Evolutionary conservation across 2,113 vertebrate genomes (phyloP).

Genomic region (Oncorhynchus clarkii): DNA sequence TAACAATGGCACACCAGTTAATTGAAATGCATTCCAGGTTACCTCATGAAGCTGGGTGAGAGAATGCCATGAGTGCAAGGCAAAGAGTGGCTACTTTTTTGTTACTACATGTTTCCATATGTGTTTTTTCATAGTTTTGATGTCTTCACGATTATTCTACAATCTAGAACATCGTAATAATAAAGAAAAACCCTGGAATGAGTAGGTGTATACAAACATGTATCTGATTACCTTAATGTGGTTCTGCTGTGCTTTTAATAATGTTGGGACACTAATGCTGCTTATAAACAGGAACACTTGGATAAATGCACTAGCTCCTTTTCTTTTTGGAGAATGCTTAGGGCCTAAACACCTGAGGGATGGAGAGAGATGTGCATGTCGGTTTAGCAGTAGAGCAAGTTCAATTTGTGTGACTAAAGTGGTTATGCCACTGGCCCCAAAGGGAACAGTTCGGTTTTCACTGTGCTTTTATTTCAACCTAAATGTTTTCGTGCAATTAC

Average conservation of each 20-base stretch:
- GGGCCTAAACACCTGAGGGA: constrained; percentile 59
- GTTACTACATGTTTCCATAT: too few relatives aligned
- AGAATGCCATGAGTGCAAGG: too few relatives aligned
- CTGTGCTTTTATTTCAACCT: constrained; percentile 26
- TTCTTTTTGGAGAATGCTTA: constrained; percentile 54
- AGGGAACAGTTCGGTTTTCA: constrained; percentile 47
- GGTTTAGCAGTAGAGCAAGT: constrained; percentile 57
- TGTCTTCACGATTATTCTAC: too few relatives aligned
- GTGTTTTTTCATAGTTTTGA: too few relatives aligned
- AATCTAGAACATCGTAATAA: too few relatives aligned
- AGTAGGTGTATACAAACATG: too few relatives aligned
- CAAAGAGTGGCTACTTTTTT: too few relatives aligned
- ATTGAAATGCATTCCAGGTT: too few relatives aligned
- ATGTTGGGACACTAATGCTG: neutral
- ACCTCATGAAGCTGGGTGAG: too few relatives aligned
- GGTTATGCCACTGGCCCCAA: constrained; percentile 52
- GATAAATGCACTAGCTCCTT: constrained; percentile 41
- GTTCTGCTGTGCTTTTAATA: neutral
- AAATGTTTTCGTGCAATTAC: constrained; percentile 52
- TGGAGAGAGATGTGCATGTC: constrained; percentile 48
- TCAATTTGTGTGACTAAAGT: constrained; percentile 65
- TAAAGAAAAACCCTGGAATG: too few relatives aligned
- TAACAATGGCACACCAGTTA: too few relatives aligned
- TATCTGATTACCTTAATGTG: neutral
- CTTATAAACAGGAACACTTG: constrained; percentile 18